Base-by-base conservation (phyloP, 2,797 vertebrate species). In the Peromyscus aztecus region DNA sequence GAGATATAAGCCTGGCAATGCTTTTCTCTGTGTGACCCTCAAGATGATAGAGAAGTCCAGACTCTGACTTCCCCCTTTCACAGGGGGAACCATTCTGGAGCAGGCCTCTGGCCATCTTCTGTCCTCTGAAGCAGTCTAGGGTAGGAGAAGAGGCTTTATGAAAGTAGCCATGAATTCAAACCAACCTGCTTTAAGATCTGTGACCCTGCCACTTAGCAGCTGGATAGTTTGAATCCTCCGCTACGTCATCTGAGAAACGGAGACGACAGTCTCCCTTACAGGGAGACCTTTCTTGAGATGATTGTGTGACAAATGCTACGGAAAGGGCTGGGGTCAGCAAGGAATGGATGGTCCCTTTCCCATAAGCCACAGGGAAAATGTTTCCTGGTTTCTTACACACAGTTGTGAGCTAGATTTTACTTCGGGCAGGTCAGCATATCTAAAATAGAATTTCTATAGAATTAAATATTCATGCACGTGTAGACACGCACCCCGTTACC, bases 391-490 rank as follows among this genome's bases (percentile, higher is more conserved):
- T 29, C 55, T 31, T 7, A 65, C 7, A 80, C 24, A 87, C 10
- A 37, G 5, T n/a, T 19, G 9, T 52, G 46, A 55, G 61, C 13
- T 89, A 23, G 29, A 87, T 55, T 55, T 57, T 55, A 55, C n/a
- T 87, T 71, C 23, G 37, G 75, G 14, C 21, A 63, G 8, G 46
- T 82, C 55, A 76, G 23, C 14, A 19, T 17, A 40, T 81, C 43
- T 73, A 46, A 94, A 52, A 11, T 46, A 19, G 71, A 90, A 14
- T 69, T 94, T 89, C 21, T 81, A 29, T 49, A 93, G 83, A 65
- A 61, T 92, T 71, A 85, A 55, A 75, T 27, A 89, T 57, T 63
- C 13, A 63, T 34, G 55, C 52, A 73, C 14, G 46, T 69, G 40
- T 37, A 59, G 31, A 27, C 7, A 40, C 13, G 8, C 10, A 59